A percentile compares a stretch with the other conserved stretches of the same genome.
Conservation (phyloP, 2,797 vertebrate genomes). For the Apodemus agrarius region DNA sequence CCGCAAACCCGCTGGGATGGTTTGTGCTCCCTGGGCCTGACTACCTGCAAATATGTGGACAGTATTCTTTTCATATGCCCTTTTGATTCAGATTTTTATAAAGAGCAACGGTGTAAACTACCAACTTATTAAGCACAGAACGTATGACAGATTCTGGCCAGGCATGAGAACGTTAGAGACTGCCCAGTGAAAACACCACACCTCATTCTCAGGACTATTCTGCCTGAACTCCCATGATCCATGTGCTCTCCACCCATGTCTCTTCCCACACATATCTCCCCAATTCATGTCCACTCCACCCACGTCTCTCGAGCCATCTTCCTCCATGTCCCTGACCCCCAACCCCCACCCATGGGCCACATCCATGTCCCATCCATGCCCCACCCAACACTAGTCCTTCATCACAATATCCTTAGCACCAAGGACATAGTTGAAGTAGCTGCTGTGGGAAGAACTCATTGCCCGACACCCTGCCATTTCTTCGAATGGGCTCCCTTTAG, state of each 20-base stretch:
- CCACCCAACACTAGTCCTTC: neutral
- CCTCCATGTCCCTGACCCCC: neutral
- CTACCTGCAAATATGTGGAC: neutral
- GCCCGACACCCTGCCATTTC: neutral
- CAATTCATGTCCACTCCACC: neutral
- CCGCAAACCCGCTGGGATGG: rapidly evolving
- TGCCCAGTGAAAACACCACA: neutral
- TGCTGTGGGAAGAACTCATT: neutral
- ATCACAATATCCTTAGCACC: neutral
- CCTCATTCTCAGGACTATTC: neutral
- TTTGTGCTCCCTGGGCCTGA: neutral
- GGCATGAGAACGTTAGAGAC: neutral
- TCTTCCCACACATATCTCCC: too few relatives aligned
- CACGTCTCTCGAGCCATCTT: too few relatives aligned
- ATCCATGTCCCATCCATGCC: neutral
- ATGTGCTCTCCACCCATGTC: neutral
- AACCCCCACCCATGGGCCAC: neutral
- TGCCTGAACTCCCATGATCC: neutral
- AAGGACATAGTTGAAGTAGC: neutral
- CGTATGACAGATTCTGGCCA: neutral
- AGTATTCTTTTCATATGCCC: neutral
- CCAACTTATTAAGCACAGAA: neutral
- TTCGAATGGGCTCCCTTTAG: conserved; percentile 5
- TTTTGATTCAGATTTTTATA: neutral
- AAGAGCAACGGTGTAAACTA: neutral